Conservation (phyloP, 1,140 invertebrate genomes). For the Ips typographus region DNA sequence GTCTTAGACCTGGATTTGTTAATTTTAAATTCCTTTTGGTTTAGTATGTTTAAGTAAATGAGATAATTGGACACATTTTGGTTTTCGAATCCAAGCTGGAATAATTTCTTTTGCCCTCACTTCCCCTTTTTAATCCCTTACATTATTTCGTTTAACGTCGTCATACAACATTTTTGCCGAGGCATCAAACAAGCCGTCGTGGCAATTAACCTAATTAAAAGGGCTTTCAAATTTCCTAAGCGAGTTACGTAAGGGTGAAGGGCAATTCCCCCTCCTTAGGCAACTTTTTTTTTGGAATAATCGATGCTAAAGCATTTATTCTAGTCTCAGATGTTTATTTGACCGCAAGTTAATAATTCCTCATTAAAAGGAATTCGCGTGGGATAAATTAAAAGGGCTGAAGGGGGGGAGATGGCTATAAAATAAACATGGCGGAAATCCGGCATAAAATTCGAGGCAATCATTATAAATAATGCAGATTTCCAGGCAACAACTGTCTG, state of each 20-base stretch:
- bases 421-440: slow-evolving; percentile 24
- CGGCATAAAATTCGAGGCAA: slow-evolving; percentile 21
- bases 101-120: neutral
- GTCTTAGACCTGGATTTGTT: too few species aligned
- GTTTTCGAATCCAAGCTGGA: too few species aligned
- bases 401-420: slow-evolving; percentile 7
- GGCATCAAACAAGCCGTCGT: slow-evolving; percentile 13
- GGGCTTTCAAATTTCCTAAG: slow-evolving; percentile 24
- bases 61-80: too few species aligned
- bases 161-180: slow-evolving; percentile 8
- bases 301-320: too few species aligned
- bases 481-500: slow-evolving; percentile 31
- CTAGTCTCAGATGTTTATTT: too few species aligned
- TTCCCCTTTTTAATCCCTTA: slow-evolving; percentile 1
- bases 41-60: too few species aligned
- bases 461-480: slow-evolving; percentile 35
- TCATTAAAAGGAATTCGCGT: too few species aligned
- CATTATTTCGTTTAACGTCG: neutral
- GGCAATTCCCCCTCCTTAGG: neutral
- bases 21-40: too few species aligned
- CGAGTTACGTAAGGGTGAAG: neutral
- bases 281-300: slow-evolving; percentile 1
- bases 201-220: slow-evolving; percentile 24
- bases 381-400: too few species aligned
- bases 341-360: too few species aligned